Evolutionary conservation across 2,113 vertebrate species (phyloP), one percentile per base, ranked within the genome.

Genomic region (Setophaga kirtlandii): DNA sequence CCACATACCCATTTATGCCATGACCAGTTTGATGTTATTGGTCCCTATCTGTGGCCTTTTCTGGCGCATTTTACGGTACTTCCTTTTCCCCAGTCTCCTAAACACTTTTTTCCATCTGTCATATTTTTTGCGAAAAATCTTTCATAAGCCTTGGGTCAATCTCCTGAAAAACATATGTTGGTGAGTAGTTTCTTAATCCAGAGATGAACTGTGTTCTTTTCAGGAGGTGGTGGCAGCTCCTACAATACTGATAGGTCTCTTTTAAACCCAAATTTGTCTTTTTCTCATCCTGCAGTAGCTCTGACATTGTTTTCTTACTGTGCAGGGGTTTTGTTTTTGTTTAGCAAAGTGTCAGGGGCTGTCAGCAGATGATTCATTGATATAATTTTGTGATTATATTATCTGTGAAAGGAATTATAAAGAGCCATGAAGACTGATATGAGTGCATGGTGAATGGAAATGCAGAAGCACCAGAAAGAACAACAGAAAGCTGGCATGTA

Each of bases 301-400:
- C 59, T 85, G 79, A 74, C 23, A 35, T 85, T 80, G 46, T 83
- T 95, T 88, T 86, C 33, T 83, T 77, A 83, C 41, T 21, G 33
- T 83, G 83, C 85, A 94, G 83, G 83, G 92, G 47, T 90, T 93
- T 93, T 90, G 71, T 1, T 92, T 90, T 92, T 92, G 79, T 94
- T 95, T 95, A 90, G 71, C 47, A 39, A 87, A 83, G 42, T 95
- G 68, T 89, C 83, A 92, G 63, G 39, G 86, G 63, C 88, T 93
- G 90, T 94, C 90, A 89, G 56, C 64, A 70, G 23, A 74, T 77
- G 95, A 95, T 88, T 92, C 76, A 92, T 92, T 81, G 59, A 63
- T 67, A 70, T 27, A 5, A 83, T 93, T 93, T 90, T 88, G 71
- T 53, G 86, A 92, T 96, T 93, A 67, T 83, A 77, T 92, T 95